A percentile compares a stretch with the other conserved stretches of the same genome.
These are phyloP conservation scores for rat (Rattus norvegicus) DNA, from an alignment of 2,113 vertebrate species.

Conservation along the genomic window DNA sequence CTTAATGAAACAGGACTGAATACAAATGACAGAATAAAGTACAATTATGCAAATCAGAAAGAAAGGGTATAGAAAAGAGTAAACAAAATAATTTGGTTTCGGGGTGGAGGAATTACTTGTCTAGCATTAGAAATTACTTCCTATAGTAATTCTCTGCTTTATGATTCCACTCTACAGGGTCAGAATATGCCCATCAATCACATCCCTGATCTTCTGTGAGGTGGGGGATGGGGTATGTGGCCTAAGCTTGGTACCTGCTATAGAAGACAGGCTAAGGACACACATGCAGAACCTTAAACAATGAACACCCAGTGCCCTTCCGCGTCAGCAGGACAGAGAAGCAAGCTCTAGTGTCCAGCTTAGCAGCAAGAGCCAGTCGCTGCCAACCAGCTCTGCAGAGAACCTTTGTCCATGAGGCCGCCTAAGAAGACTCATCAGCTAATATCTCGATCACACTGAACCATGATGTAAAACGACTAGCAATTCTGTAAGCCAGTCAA, in stretches of 20 bases:
- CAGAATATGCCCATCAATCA: neutral
- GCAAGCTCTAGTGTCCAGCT: neutral
- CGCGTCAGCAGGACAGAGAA: neutral
- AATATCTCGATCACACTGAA: neutral
- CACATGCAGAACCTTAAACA: neutral
- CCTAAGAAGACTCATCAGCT: neutral
- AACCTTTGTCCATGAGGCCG: neutral
- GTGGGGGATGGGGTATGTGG: neutral
- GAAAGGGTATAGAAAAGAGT: constrained; percentile 64
- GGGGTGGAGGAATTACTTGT: neutral
- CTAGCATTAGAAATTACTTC: constrained; percentile 1
- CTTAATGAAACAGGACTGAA: constrained; percentile 10
- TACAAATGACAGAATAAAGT: constrained; percentile 12
- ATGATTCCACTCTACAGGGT: neutral
- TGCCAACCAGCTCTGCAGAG: neutral
- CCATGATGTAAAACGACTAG: neutral
- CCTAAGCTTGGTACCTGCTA: neutral
- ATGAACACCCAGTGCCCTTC: neutral
- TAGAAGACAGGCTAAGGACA: neutral
- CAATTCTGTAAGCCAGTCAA: neutral
- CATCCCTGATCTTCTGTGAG: neutral
- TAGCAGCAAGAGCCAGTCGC: neutral
- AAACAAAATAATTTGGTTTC: constrained; percentile 54
- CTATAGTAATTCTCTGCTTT: neutral
- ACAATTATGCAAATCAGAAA: constrained; percentile 46